Evolutionary conservation across 2,113 vertebrate species (phyloP).

Genomic region (Myrmecobius fasciatus): DNA sequence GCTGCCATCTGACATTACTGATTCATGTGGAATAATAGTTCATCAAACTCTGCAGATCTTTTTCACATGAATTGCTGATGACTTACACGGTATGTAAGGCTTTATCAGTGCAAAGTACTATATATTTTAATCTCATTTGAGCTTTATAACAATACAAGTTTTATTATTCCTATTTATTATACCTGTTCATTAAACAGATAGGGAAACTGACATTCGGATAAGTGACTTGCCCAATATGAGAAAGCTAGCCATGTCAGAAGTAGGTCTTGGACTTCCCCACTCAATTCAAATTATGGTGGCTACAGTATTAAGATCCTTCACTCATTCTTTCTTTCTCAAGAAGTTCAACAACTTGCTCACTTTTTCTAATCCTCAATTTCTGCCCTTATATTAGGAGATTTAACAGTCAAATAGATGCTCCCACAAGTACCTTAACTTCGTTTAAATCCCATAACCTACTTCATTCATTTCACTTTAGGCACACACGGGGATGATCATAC

Average conservation of each 20-base stretch:
- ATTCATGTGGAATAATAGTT: neutral
- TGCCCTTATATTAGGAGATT: neutral
- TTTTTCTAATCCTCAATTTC: neutral
- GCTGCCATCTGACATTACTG: neutral
- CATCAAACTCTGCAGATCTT: neutral
- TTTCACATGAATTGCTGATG: neutral
- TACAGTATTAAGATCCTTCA: neutral
- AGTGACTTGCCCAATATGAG: no score
- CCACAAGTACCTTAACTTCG: neutral
- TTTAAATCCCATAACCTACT: neutral
- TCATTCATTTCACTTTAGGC: neutral
- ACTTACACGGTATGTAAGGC: no score
- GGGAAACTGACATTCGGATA: neutral
- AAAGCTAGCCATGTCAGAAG: neutral
- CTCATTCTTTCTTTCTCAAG: neutral
- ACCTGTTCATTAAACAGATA: neutral
- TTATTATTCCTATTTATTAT: neutral
- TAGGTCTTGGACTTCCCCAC: neutral
- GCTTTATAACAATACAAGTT: neutral
- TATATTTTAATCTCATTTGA: neutral
- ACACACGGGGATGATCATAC: neutral
- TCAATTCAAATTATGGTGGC: neutral
- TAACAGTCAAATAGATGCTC: no score
- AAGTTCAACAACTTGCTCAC: neutral
- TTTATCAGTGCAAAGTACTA: neutral